phyloP scores from a whole-genome alignment of 2,888 invertebrate genomes.

The Nomada ferruginata region DNA sequence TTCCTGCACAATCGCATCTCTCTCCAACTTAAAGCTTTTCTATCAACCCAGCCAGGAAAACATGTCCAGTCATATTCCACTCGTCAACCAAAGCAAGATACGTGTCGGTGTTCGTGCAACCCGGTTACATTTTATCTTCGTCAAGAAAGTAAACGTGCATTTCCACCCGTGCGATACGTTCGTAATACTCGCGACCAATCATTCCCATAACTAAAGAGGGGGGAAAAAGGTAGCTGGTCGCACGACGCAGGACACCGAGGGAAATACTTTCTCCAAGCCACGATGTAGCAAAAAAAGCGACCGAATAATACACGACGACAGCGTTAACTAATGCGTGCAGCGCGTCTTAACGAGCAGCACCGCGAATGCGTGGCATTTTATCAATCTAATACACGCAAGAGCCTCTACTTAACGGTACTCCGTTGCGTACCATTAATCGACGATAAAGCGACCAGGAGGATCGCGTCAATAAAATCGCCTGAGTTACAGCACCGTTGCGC shows the following conservation, averaged over 20 bases:
- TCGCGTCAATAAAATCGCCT: slow-evolving; percentile 68
- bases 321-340: slow-evolving; percentile 53
- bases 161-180: not conserved
- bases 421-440: slow-evolving; percentile 69
- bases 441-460: slow-evolving; percentile 67
- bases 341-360: slow-evolving; percentile 55
- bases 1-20: not conserved
- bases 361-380: slow-evolving; percentile 52
- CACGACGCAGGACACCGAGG: slow-evolving; percentile 6
- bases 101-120: slow-evolving; percentile 4
- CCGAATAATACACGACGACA: slow-evolving; percentile 50
- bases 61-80: slow-evolving; percentile 27
- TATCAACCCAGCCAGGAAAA: not conserved
- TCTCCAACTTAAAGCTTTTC: not conserved
- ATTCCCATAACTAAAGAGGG: not conserved
- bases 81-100: slow-evolving; percentile 28
- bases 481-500: slow-evolving; percentile 61
- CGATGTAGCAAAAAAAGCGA: not conserved
- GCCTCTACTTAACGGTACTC: slow-evolving; percentile 43
- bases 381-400: slow-evolving; percentile 58
- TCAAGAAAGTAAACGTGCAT: slow-evolving; percentile 10
- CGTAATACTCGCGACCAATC: not conserved
- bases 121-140: slow-evolving; percentile 20
- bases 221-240: slow-evolving; percentile 24
- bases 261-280: slow-evolving; percentile 18